Evolutionary conservation across 2,113 vertebrate genomes (phyloP), one percentile per base, ranked within the genome.

Genomic region (Eira barbara): DNA sequence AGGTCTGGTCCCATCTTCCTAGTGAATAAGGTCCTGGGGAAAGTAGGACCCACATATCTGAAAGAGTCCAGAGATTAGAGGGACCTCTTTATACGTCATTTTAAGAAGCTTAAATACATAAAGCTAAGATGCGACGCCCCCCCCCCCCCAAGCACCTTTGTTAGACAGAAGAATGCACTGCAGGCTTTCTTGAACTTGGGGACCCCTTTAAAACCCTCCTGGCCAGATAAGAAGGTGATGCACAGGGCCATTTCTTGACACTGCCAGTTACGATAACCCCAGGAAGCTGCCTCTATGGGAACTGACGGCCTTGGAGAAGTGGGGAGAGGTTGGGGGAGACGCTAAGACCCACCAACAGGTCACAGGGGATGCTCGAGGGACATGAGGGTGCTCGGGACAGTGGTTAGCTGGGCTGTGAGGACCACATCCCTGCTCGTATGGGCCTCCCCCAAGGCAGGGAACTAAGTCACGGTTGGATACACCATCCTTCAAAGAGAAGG

Each of bases 21-120:
- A 88, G 31, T 39, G 25, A 49, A 49, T 42, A 59, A 88, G 57
- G 67, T 90, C 17, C 10, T 3, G 27, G 67, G 36, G 73, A 45
- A 36, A 90, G 83, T 2, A 79, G 61, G 17, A n/a, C 34, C 18
- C 31, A 42, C 7, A 13, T 34, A 23, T 49, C 36, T 65, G 76
- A 83, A 71, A 49, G 65, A 92, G 42, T 45, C 23, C 2, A 31
- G 45, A n/a, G 47, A 42, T 59, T 17, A n/a, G 4, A 59, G 79
- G 29, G 0, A 36, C 10, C 23, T 69, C 52, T 79, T 71, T 78
- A 34, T 0, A 85, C 67, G 36, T 17, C 76, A 34, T 71, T 65
- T 95, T 29, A 87, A 97, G 94, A 90, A 86, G 90, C 39, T 20
- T 52, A 88, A 67, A 88, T 69, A 92, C 86, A 88, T 45, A 61